Percentiles rank a stretch among this genome's conserved stretches.
Conservation (phyloP, 2,797 vertebrate genomes). For the Pseudochirops cupreus region DNA sequence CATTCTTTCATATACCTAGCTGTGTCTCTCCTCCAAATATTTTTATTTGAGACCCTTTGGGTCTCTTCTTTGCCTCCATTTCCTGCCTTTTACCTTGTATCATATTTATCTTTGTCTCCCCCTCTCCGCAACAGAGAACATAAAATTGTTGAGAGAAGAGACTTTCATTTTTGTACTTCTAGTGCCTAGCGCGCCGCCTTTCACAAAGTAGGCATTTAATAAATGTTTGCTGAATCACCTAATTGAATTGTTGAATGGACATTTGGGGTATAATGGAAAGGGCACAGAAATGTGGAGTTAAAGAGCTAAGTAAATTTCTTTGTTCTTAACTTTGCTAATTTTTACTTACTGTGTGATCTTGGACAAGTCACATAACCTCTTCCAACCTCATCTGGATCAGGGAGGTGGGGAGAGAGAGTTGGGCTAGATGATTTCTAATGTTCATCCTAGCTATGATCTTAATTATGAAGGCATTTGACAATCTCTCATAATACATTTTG, state of each 20-base stretch:
- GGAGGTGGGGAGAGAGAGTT: background rate
- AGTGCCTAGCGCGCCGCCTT: background rate
- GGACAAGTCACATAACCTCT: background rate
- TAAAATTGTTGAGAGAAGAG: background rate
- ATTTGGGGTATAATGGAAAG: background rate
- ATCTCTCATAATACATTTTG: background rate
- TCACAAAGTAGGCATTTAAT: background rate
- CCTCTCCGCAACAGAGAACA: background rate
- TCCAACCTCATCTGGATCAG: background rate
- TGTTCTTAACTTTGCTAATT: background rate
- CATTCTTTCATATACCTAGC: background rate
- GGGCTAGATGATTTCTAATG: background rate
- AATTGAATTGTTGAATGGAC: background rate
- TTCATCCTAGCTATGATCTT: background rate
- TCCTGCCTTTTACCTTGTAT: background rate
- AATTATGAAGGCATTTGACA: background rate
- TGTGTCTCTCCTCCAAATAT: background rate
- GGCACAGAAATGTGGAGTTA: background rate
- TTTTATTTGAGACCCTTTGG: background rate
- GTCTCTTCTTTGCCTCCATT: background rate
- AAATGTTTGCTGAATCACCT: background rate
- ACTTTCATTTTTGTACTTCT: background rate
- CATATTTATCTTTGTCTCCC: background rate
- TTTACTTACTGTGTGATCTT: background rate
- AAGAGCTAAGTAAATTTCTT: background rate